Percentiles rank a stretch among this genome's conserved stretches.
phyloP scores from a whole-genome alignment of 2,888 invertebrate species.

The Torymus aiolomorphi region DNA sequence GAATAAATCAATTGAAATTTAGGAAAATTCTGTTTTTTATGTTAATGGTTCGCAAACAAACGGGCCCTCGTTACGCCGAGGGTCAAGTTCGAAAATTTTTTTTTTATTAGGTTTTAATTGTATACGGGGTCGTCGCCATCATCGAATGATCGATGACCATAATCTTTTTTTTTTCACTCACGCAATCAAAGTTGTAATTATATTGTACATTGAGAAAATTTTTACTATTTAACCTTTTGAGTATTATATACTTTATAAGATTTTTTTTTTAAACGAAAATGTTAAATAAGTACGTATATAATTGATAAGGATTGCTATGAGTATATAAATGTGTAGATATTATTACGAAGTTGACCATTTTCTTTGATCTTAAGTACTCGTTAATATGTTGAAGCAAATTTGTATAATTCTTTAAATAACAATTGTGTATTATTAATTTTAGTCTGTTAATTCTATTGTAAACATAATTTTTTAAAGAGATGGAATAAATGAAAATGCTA shows the following conservation, averaged over 20 bases:
- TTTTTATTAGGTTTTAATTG: too few relatives aligned
- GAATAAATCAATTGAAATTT: constrained; percentile 28
- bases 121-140: background rate
- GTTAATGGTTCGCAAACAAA: too few relatives aligned
- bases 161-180: background rate
- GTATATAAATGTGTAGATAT: constrained; percentile 44
- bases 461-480: constrained; percentile 32
- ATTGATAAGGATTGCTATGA: constrained; percentile 30
- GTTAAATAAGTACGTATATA: constrained; percentile 25
- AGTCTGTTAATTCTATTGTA: constrained; percentile 35
- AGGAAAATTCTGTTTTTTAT: constrained; percentile 26
- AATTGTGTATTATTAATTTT: constrained; percentile 39
- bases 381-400: constrained; percentile 25
- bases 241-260: constrained; percentile 40
- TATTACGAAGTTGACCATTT: constrained; percentile 15
- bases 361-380: constrained; percentile 17
- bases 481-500: constrained; percentile 33
- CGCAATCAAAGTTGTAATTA: constrained; percentile 54
- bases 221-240: constrained; percentile 44
- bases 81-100: too few relatives aligned
- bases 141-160: too few relatives aligned
- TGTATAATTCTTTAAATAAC: constrained; percentile 23
- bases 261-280: constrained; percentile 9
- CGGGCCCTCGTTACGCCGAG: too few relatives aligned
- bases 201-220: constrained; percentile 52